phyloP scores from a whole-genome alignment of 2,888 invertebrate genomes.

The Lithophane ornitopus region DNA sequence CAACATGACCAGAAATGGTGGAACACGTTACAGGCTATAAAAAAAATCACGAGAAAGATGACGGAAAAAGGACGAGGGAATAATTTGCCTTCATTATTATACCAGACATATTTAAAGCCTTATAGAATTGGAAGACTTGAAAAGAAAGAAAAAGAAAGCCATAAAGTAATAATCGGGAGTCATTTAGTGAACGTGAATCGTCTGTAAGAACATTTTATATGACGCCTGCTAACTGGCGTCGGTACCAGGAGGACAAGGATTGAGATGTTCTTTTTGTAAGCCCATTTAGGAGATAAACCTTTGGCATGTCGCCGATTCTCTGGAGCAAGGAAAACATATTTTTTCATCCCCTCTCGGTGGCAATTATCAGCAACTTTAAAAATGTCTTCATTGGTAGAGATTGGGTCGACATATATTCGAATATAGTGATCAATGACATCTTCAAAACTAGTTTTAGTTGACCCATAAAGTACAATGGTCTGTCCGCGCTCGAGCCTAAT shows the following conservation, averaged over 20 bases:
- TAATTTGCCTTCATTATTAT: constrained; percentile 13
- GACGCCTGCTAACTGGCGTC: neutral
- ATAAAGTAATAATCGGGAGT: constrained; percentile 52
- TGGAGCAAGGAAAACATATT: neutral
- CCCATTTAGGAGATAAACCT: constrained; percentile 10
- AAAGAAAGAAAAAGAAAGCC: neutral
- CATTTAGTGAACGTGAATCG: constrained; percentile 28
- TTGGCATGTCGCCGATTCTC: neutral
- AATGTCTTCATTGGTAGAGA: neutral
- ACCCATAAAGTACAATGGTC: neutral
- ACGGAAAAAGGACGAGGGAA: neutral
- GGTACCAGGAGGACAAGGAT: constrained; percentile 1
- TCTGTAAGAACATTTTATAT: constrained; percentile 19
- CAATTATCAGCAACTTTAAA: constrained; percentile 2
- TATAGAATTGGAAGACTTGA: neutral
- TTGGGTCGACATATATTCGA: neutral
- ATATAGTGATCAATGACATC: neutral
- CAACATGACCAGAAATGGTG: too few species aligned
- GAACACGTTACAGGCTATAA: too few species aligned
- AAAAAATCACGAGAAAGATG: neutral
- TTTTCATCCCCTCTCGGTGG: neutral
- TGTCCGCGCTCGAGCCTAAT: neutral
- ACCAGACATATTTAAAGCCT: neutral
- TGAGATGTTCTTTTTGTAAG: constrained; percentile 11
- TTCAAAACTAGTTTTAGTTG: neutral